Evolutionary conservation across 2,888 invertebrate species (phyloP).

Genomic region (Callosobruchus maculatus): DNA sequence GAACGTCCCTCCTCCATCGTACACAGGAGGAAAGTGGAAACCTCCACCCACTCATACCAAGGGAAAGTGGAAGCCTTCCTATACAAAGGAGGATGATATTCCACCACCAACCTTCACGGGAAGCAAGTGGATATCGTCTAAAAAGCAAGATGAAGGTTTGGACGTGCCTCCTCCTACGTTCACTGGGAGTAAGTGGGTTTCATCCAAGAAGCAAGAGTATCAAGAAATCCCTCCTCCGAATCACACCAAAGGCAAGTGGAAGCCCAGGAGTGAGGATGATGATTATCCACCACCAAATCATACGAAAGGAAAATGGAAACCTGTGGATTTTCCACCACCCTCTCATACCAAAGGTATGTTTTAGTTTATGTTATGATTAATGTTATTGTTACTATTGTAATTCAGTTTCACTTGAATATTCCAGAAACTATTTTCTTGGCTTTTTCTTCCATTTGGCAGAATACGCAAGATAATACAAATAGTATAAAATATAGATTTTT

Average conservation of each 20-base stretch:
- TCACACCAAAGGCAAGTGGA: constrained; percentile 65
- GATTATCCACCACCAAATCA: constrained; percentile 37
- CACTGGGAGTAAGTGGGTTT: constrained; percentile 62
- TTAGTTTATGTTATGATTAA: constrained; percentile 57
- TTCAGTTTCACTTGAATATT: too few relatives aligned
- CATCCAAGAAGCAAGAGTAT: constrained; percentile 25
- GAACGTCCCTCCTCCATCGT: constrained; percentile 55
- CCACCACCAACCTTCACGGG: too few relatives aligned
- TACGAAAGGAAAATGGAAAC: constrained; percentile 70
- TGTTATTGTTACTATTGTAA: too few relatives aligned
- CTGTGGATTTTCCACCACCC: constrained; percentile 28
- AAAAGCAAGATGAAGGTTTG: constrained; percentile 18
- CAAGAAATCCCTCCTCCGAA: constrained; percentile 33
- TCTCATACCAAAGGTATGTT: constrained; percentile 66
- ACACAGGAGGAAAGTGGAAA: constrained; percentile 66
- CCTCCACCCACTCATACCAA: constrained; percentile 52
- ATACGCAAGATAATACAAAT: too few relatives aligned
- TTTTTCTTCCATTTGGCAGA: too few relatives aligned
- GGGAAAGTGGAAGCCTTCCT: constrained; percentile 56
- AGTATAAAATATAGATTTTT: too few relatives aligned
- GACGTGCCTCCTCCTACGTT: constrained; percentile 25
- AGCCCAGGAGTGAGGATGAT: constrained; percentile 41
- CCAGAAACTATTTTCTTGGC: too few relatives aligned
- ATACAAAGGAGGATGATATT: constrained; percentile 21
- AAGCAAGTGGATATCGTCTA: too few relatives aligned